These are phyloP conservation scores for Stichodactyla helianthus DNA, from an alignment of 64 coral and sea anemone species.

Conservation along the genomic window DNA sequence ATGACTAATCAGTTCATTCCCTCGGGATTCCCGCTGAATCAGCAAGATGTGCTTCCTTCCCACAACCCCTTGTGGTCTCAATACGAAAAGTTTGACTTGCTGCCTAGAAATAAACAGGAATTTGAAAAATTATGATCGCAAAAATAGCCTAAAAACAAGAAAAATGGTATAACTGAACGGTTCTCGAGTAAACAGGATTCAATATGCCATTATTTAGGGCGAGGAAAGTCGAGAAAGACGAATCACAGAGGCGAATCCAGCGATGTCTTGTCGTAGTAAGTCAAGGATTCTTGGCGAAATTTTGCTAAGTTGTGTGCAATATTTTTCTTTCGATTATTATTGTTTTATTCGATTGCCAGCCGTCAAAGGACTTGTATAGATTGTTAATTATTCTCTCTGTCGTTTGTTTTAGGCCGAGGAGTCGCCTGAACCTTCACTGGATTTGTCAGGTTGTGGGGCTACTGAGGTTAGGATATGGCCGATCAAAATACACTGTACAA, in stretches of 20 bases:
- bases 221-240: slow-evolving; percentile 80
- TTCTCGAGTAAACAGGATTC: background rate
- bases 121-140: background rate
- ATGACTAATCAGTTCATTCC: background rate
- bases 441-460: slow-evolving; percentile 71
- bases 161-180: background rate
- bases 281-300: background rate
- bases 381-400: background rate
- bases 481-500: background rate
- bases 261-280: slow-evolving; percentile 73
- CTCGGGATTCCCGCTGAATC: slow-evolving; percentile 1
- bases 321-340: background rate
- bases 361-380: background rate
- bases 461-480: slow-evolving; percentile 41
- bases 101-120: background rate
- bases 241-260: slow-evolving; percentile 61
- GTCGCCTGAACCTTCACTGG: slow-evolving; percentile 77
- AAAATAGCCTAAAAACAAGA: background rate
- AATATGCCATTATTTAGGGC: slow-evolving; percentile 77
- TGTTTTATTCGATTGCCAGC: background rate
- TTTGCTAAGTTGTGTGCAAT: background rate
- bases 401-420: slow-evolving; percentile 47
- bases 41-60: background rate
- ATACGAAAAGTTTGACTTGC: background rate
- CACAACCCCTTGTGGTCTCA: background rate